Percentiles rank a stretch among this genome's conserved stretches.
Conservation (phyloP, 2,797 vertebrate species). For the Sebastes goodei region DNA sequence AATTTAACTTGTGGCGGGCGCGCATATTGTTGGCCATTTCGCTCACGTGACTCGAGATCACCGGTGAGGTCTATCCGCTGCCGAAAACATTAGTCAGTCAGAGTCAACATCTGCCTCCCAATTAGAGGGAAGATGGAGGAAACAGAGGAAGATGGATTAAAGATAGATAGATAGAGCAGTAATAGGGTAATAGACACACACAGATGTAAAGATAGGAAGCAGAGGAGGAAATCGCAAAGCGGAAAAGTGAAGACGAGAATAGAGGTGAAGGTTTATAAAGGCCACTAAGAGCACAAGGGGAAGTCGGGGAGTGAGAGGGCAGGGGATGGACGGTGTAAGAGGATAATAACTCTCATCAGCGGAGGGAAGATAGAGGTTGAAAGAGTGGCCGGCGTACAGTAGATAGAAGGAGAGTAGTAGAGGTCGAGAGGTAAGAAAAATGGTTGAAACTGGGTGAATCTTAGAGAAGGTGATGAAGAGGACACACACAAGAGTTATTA, state of each 20-base stretch:
- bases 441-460: conserved; percentile 34
- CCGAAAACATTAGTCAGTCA: conserved; percentile 57
- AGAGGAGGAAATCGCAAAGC: conserved; percentile 34
- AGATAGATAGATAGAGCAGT: conserved; percentile 6
- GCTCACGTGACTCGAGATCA: conserved; percentile 49
- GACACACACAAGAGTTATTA: conserved; percentile 24
- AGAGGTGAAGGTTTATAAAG: conserved; percentile 29
- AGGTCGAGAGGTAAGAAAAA: conserved; percentile 30
- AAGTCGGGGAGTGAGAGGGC: conserved; percentile 25
- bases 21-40: conserved; percentile 50
- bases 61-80: conserved; percentile 43
- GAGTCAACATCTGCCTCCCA: conserved; percentile 65
- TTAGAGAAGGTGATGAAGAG: conserved; percentile 25
- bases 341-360: conserved; percentile 63
- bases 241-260: conserved; percentile 5
- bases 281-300: conserved; percentile 46
- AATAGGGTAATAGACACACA: background rate
- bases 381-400: conserved; percentile 1
- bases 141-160: background rate
- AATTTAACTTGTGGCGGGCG: conserved; percentile 88
- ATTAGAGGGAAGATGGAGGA: conserved; percentile 33
- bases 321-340: conserved; percentile 36
- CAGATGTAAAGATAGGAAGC: conserved; percentile 18
- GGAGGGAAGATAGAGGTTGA: conserved; percentile 36
- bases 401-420: conserved; percentile 26